Conservation (phyloP, 2,113 vertebrate species). For the Laterallus jamaicensis region DNA sequence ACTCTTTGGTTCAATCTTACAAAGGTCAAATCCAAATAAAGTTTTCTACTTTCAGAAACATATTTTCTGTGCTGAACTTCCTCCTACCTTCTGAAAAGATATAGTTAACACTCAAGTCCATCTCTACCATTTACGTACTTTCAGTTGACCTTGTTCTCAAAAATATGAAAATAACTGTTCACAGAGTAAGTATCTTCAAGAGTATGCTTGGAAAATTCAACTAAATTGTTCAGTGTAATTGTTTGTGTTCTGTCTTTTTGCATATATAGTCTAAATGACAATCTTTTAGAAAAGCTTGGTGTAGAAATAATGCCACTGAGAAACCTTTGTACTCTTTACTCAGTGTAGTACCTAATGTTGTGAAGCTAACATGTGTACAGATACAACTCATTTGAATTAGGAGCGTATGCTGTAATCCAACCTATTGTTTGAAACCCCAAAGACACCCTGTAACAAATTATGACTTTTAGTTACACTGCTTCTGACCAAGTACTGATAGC, state of each 20-base stretch:
- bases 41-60: neutral
- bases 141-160: neutral
- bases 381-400: neutral
- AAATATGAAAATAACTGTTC: neutral
- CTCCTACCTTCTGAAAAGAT: accelerated
- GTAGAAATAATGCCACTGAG: neutral
- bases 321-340: neutral
- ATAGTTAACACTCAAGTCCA: neutral
- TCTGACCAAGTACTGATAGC: neutral
- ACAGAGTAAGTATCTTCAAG: neutral
- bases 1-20: neutral
- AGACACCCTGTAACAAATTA: neutral
- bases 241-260: neutral
- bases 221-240: neutral
- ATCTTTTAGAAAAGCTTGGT: neutral
- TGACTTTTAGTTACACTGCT: neutral
- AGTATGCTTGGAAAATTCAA: neutral
- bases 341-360: neutral
- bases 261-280: neutral
- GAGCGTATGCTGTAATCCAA: neutral
- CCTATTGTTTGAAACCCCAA: neutral
- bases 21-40: neutral
- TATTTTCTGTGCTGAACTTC: neutral
- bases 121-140: neutral
- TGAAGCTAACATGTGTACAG: neutral